Evolutionary conservation across 2,888 invertebrate species (phyloP).

Genomic region (Nymphalis urticae): DNA sequence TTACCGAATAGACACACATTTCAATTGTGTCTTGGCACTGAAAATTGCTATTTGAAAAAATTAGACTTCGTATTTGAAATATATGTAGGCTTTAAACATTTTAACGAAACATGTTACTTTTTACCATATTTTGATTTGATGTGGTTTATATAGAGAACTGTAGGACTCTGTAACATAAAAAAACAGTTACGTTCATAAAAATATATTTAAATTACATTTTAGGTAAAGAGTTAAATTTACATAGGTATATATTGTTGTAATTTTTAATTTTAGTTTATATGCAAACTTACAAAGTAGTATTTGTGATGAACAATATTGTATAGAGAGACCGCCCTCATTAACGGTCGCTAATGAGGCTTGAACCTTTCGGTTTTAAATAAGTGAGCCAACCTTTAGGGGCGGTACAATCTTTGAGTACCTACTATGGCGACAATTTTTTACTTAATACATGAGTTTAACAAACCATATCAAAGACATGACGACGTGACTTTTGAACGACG

Average conservation of each 20-base stretch:
- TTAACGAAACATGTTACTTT: not conserved
- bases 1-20: slow-evolving; percentile 63
- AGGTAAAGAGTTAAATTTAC: too few relatives aligned
- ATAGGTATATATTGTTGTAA: too few relatives aligned
- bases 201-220: too few relatives aligned
- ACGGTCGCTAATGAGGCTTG: slow-evolving; percentile 79
- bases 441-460: slow-evolving; percentile 65
- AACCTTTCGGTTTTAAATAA: slow-evolving; percentile 78
- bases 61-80: slow-evolving; percentile 10
- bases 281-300: slow-evolving; percentile 52
- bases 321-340: slow-evolving; percentile 75
- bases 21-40: slow-evolving; percentile 58
- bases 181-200: too few relatives aligned
- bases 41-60: slow-evolving; percentile 33
- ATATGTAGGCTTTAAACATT: not conserved
- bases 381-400: slow-evolving; percentile 67
- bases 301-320: slow-evolving; percentile 59
- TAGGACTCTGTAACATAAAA: too few relatives aligned
- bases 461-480: slow-evolving; percentile 62
- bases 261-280: too few relatives aligned
- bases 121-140: not conserved
- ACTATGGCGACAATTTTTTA: slow-evolving; percentile 65
- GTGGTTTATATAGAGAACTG: too few relatives aligned
- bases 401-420: slow-evolving; percentile 52
- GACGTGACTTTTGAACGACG: slow-evolving; percentile 66